phyloP scores from a whole-genome alignment of 37 sponge, comb jelly and placozoan species.

The Bolinopsis microptera region DNA sequence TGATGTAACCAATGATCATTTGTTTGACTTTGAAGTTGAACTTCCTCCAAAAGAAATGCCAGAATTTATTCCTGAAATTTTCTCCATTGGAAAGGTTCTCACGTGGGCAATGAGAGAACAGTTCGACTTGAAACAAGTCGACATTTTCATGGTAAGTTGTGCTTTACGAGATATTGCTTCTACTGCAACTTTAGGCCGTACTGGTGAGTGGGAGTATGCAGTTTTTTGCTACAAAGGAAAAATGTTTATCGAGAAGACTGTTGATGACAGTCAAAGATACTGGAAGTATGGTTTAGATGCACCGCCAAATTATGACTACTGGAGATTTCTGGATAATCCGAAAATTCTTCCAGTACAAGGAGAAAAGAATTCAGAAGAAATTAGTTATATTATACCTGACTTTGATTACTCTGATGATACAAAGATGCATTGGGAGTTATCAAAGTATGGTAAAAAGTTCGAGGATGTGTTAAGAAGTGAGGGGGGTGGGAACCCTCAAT shows the following conservation, averaged over 20 bases:
- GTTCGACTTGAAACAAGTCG: background rate
- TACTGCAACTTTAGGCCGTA: background rate
- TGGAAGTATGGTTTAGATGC: background rate
- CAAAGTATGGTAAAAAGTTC: background rate
- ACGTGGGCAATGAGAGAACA: background rate
- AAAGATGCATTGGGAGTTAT: background rate
- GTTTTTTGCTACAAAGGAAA: constrained; percentile 4
- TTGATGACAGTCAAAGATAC: background rate
- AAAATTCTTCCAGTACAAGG: background rate
- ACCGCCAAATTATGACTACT: background rate
- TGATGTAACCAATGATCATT: background rate
- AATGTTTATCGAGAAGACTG: background rate
- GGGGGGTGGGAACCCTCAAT: background rate
- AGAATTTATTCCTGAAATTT: background rate
- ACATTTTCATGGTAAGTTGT: constrained; percentile 10
- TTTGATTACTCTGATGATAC: background rate
- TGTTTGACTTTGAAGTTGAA: background rate
- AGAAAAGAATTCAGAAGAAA: background rate
- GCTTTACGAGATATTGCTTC: background rate
- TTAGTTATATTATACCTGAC: background rate
- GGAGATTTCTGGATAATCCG: background rate
- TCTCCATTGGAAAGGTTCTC: background rate
- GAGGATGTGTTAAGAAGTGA: background rate
- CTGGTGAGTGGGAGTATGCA: background rate
- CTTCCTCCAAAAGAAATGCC: constrained; percentile 7